Evolutionary conservation across 2,113 vertebrate genomes (phyloP), one percentile per base, ranked within the genome.

Genomic region (Poicephalus gulielmi): DNA sequence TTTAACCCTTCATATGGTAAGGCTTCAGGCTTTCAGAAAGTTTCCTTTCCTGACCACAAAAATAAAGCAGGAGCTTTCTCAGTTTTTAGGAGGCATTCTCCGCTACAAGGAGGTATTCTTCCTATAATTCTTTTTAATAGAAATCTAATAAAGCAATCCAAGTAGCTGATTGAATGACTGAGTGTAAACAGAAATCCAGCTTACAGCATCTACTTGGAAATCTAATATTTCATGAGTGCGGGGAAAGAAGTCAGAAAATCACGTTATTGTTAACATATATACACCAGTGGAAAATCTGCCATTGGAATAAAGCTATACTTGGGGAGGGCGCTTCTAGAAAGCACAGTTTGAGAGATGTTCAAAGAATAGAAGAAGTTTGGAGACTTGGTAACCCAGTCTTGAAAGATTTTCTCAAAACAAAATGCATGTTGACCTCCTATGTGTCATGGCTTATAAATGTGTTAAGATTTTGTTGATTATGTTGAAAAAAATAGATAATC

Each of bases 211-310:
- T 88, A 85, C 55, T 55, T 67, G 66, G 84, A 92, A 95, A 97
- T 86, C 39, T 93, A 96, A 73, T 96, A 95, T 97, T 97, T 97
- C 86, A 81, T 96, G 87, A 95, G 84, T 37, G 27, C 44, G 44
- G 25, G 95, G 24, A 87, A 66, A 60, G 79, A 93, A 90, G 68
- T 95, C 70, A 91, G 86, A 94, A 96, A 97, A 89, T 83, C 83
- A 44, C 92, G 35, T 82, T 88, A 82, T 95, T 95, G 82, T 50
- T 93, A 94, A 76, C 55, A 75, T 64, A 87, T 52, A 76, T 59
- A 83, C 35, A 68, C n/a, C n/a, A 39, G 68, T 88, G 55, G 68
- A 94, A 96, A 88, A 70, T 86, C 73, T 30, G 60, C 53, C 76
- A 41, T 23, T 70, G 64, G 16, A 33, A 71, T 49, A 93, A 33